These are phyloP conservation scores for Drosophila aldrichi DNA, from an alignment of 2,888 invertebrate genomes.

Conservation along the genomic window DNA sequence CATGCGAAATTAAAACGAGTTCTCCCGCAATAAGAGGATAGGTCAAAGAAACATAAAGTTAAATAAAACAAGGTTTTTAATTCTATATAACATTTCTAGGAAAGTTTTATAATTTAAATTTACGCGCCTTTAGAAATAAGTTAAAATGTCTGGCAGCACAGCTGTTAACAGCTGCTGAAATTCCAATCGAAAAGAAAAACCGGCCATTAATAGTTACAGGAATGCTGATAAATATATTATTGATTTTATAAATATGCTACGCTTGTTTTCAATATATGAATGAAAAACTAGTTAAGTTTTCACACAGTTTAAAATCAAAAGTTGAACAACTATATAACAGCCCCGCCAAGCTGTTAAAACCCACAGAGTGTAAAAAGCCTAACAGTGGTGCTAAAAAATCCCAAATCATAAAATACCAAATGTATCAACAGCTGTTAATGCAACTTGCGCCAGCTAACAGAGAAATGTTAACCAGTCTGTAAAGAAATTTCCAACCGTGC, in stretches of 20 bases:
- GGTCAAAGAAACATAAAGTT: background rate
- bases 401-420: constrained; percentile 23
- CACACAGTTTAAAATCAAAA: background rate
- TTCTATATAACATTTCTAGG: background rate
- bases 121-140: background rate
- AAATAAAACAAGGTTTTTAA: background rate
- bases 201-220: no score
- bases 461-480: constrained; percentile 45
- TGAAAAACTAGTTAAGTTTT: background rate
- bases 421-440: constrained; percentile 52
- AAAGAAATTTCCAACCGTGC: constrained; percentile 52
- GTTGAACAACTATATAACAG: background rate
- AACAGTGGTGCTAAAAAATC: constrained; percentile 47
- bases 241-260: no score
- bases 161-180: background rate
- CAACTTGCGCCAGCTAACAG: constrained; percentile 26
- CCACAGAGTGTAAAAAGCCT: background rate
- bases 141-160: constrained; percentile 20
- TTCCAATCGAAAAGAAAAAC: background rate
- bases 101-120: constrained; percentile 16
- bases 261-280: no score
- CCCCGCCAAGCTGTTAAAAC: constrained; percentile 6
- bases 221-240: no score
- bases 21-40: constrained; percentile 4
- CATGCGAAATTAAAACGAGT: constrained; percentile 19